Evolutionary conservation across 2,888 invertebrate species (phyloP).

Genomic region (Candidula unifasciata): DNA sequence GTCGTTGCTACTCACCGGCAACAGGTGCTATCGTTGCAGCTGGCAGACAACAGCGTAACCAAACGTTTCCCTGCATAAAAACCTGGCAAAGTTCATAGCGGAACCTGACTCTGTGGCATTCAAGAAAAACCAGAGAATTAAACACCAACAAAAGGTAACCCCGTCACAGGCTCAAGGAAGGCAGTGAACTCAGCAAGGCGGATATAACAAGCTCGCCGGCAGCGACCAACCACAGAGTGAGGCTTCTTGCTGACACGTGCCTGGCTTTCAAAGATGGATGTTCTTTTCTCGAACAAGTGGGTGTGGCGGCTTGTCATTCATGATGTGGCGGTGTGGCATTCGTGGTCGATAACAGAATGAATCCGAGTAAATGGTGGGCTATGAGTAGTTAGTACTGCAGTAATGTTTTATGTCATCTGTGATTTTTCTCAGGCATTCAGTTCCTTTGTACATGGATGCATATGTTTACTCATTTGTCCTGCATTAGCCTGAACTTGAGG

Average conservation of each 20-base stretch:
- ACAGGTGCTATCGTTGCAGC: too few relatives aligned
- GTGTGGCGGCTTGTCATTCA: conserved; percentile 31
- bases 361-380: neutral
- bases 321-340: conserved; percentile 29
- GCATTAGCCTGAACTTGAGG: too few relatives aligned
- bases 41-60: too few relatives aligned
- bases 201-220: neutral
- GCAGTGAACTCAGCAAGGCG: neutral
- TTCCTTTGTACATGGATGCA: too few relatives aligned
- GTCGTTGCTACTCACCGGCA: too few relatives aligned
- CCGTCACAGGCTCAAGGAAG: neutral
- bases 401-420: too few relatives aligned
- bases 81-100: neutral
- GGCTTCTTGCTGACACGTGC: conserved; percentile 20
- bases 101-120: neutral
- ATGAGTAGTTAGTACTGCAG: neutral
- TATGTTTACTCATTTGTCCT: too few relatives aligned
- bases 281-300: conserved; percentile 28
- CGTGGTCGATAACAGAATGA: conserved; percentile 19
- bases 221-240: conserved; percentile 23
- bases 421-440: too few relatives aligned
- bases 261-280: conserved; percentile 18
- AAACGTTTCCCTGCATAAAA: too few relatives aligned
- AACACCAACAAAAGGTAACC: neutral
- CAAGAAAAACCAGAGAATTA: neutral